Conservation (phyloP, 2,113 vertebrate genomes). For the Mormyrus lacerda region DNA sequence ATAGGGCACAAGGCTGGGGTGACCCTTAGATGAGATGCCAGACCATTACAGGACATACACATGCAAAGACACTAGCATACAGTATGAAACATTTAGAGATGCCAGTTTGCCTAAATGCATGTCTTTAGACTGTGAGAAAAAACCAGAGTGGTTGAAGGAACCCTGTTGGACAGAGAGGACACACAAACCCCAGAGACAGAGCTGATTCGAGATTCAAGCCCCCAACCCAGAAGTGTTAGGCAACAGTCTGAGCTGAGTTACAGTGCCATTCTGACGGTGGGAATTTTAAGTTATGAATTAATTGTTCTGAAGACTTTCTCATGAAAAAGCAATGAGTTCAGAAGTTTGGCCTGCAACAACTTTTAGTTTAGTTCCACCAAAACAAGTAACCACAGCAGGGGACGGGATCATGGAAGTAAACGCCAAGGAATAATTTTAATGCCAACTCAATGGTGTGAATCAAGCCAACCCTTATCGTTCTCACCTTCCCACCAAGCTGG, state of each 20-base stretch:
- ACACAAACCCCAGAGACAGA: neutral
- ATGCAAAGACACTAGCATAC: neutral
- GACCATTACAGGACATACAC: neutral
- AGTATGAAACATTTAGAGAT: neutral
- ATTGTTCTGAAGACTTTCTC: neutral
- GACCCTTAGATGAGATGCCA: neutral
- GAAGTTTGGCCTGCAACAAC: neutral
- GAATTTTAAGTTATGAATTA: neutral
- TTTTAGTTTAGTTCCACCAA: constrained; percentile 18
- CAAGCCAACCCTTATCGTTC: constrained; percentile 8
- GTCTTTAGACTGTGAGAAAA: neutral
- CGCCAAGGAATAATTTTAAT: neutral
- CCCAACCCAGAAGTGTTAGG: neutral
- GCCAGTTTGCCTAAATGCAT: neutral
- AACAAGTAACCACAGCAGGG: constrained; percentile 8
- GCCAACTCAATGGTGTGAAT: neutral
- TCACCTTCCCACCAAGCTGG: constrained; percentile 86
- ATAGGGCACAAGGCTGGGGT: neutral
- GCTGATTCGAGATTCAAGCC: neutral
- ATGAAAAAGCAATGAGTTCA: neutral
- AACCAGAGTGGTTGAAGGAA: neutral
- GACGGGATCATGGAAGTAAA: neutral
- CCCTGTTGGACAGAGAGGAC: neutral
- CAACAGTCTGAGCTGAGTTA: neutral
- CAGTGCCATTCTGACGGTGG: neutral